Evolutionary conservation across 53 echinoderm and acorn worm genomes (phyloP), one percentile per base, ranked within the genome.

Genomic region (Apostichopus leukothele): DNA sequence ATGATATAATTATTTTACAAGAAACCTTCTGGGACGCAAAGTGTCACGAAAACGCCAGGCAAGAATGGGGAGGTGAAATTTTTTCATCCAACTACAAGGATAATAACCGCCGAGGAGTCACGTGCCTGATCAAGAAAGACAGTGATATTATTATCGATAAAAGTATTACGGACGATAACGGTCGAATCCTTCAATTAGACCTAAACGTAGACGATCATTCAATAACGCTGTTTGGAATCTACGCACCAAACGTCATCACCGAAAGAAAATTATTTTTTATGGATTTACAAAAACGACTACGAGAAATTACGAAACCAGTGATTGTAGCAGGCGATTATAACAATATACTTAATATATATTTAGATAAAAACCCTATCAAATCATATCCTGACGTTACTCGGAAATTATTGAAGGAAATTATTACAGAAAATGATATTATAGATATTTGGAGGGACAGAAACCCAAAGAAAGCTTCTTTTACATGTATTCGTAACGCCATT

Each of bases 271-370:
- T 21, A 21, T 50, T 78, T 6, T 78, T 78, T 50, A 5, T 16
- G 14, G 51, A 23, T 5, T 16, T 78, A 14, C 21, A 50, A 39
- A 7, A 51, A 5, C 6, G 26, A 78, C 23, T 78, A 7, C 7
- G 5, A 7, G 7, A 78, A 5, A 78, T 51, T 8, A 5, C 22
- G 6, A 7, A 78, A 8, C 78, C 6, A 51, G 5, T 51, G 7
- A 78, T 78, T 14, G 23, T 78, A 7, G 78, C 26, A 7, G 78
- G 78, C 6, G 78, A 78, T 78, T 78, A 21, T 51, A 78, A 78
- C 26, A 78, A 20, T 39, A 14, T 78, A 14, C 14, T 78, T 5
- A 78, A 78, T 27, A 78, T 27, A 39, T 78, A 26, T 4, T 55
- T 78, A 22, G 78, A 78, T 14, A 78, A 26, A 51, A 4, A 78